A percentile compares a stretch with the other conserved stretches of the same genome.
phyloP scores from a whole-genome alignment of 2,888 invertebrate species.

The Andrena marginata region DNA sequence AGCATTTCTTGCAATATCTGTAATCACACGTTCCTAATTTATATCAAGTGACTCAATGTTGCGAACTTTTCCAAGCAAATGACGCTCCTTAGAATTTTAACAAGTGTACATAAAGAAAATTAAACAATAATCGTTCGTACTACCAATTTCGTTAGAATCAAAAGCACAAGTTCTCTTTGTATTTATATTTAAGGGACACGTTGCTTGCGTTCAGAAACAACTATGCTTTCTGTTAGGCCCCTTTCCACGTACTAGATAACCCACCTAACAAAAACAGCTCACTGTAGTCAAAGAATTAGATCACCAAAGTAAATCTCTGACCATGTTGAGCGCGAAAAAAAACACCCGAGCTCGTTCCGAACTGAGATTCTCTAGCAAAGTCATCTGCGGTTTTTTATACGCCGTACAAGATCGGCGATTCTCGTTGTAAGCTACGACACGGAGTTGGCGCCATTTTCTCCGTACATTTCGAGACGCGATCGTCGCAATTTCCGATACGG shows the following conservation, averaged over 20 bases:
- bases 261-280: not conserved
- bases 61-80: not conserved
- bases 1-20: too few species aligned
- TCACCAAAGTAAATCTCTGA: not conserved
- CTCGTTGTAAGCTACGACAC: not conserved
- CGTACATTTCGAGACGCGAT: not conserved
- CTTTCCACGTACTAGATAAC: not conserved
- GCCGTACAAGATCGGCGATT: not conserved
- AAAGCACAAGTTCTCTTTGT: too few species aligned
- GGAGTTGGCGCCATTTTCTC: not conserved
- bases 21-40: not conserved
- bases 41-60: not conserved
- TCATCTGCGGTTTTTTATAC: not conserved
- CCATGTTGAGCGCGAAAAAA: too few species aligned
- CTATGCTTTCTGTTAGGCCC: too few species aligned
- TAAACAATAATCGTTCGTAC: not conserved
- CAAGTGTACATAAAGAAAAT: constrained; percentile 5
- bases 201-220: too few species aligned
- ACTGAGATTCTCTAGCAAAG: not conserved
- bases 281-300: not conserved
- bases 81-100: not conserved
- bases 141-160: not conserved
- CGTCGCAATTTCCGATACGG: constrained; percentile 8
- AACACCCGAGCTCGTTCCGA: not conserved
- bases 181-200: too few species aligned